A percentile compares a stretch with the other conserved stretches of the same genome.
Conservation (phyloP, 2,113 vertebrate species). For the Callopanchax toddi region DNA sequence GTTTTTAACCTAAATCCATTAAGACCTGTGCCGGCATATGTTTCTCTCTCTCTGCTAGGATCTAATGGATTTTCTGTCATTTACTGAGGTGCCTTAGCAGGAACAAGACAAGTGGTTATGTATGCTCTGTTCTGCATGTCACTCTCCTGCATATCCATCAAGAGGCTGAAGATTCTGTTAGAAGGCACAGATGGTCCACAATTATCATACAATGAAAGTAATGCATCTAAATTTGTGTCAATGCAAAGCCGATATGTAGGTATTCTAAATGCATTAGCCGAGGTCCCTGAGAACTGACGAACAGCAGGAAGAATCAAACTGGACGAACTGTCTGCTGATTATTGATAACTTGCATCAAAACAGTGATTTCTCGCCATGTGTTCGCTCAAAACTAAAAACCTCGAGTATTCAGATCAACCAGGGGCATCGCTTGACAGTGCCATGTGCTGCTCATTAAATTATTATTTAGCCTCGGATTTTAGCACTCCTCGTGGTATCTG, state of each 20-base stretch:
- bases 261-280: constrained; percentile 65
- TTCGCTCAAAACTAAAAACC: constrained; percentile 23
- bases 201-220: constrained; percentile 72
- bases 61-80: constrained; percentile 73
- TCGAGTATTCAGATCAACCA: constrained; percentile 30
- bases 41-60: constrained; percentile 38
- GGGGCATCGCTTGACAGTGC: constrained; percentile 30
- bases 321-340: constrained; percentile 57
- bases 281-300: constrained; percentile 41
- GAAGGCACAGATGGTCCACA: constrained; percentile 73
- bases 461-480: constrained; percentile 63
- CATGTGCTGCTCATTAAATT: constrained; percentile 72
- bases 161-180: constrained; percentile 61
- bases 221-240: constrained; percentile 74
- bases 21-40: constrained; percentile 45
- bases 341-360: constrained; percentile 28
- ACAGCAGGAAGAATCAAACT: constrained; percentile 44
- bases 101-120: constrained; percentile 66
- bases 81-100: constrained; percentile 49
- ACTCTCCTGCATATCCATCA: constrained; percentile 68
- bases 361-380: background rate
- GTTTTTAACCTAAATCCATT: constrained; percentile 43
- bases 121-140: constrained; percentile 51
- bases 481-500: constrained; percentile 65
- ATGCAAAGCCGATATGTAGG: constrained; percentile 63